phyloP scores from a whole-genome alignment of 2,888 invertebrate genomes.

The Allolobophora icterica region DNA sequence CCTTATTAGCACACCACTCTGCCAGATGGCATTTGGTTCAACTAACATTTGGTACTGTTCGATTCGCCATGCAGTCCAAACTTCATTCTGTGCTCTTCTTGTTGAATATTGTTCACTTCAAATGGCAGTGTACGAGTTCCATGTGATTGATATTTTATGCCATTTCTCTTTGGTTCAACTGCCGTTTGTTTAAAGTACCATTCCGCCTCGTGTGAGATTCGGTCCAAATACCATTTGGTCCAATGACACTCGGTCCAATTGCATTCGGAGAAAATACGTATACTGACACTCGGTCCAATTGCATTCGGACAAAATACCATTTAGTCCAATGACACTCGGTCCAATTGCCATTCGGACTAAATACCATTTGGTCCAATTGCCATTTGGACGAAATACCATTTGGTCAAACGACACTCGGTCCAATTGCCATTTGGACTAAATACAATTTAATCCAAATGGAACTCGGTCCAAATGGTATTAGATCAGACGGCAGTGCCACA shows the following conservation, averaged over 20 bases:
- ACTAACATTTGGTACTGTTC: not conserved
- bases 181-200: no score
- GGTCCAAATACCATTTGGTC: no score
- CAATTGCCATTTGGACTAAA: not conserved
- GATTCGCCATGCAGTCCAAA: not conserved
- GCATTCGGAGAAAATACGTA: not conserved
- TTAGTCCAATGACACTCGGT: not conserved
- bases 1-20: not conserved
- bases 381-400: not conserved
- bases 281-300: not conserved
- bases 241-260: not conserved
- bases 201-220: no score
- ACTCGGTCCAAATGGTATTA: not conserved
- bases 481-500: not conserved
- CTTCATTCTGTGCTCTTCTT: no score
- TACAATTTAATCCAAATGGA: not conserved
- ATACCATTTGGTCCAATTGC: not conserved
- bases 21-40: not conserved
- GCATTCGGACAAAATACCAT: no score
- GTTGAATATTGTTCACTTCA: no score
- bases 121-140: no score
- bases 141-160: no score
- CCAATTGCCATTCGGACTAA: not conserved
- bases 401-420: not conserved
- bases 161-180: no score